A percentile compares a stretch with the other conserved stretches of the same genome.
Evolutionary conservation across 1,140 invertebrate genomes (phyloP).

Genomic region (Arion vulgaris): DNA sequence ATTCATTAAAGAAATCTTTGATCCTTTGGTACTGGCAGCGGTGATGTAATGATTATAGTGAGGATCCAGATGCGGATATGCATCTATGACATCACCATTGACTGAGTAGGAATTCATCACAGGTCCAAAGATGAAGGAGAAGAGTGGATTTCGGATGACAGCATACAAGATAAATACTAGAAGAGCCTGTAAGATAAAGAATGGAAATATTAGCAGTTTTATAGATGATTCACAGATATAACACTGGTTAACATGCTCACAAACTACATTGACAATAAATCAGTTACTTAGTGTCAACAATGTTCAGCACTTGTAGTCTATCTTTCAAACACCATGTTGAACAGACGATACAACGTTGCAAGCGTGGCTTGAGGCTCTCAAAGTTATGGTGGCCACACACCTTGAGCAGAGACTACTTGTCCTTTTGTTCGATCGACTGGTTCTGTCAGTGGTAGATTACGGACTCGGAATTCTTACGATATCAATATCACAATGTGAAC

Average conservation of each 20-base stretch:
- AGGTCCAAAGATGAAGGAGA: constrained; percentile 38
- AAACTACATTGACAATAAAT: too few relatives aligned
- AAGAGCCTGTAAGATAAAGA: constrained; percentile 54
- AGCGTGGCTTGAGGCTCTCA: too few relatives aligned
- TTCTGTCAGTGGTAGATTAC: too few relatives aligned
- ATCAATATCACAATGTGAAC: too few relatives aligned
- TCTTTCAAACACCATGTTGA: too few relatives aligned
- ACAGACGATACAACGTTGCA: too few relatives aligned
- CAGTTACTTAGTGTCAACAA: too few relatives aligned
- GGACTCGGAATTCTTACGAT: too few relatives aligned
- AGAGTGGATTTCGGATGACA: constrained; percentile 61
- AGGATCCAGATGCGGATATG: not conserved
- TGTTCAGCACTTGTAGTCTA: too few relatives aligned
- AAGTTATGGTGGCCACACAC: too few relatives aligned
- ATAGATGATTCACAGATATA: not conserved
- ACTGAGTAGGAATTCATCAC: constrained; percentile 36
- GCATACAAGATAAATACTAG: constrained; percentile 62
- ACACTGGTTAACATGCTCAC: not conserved
- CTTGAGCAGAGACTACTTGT: too few relatives aligned
- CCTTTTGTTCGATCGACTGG: too few relatives aligned
- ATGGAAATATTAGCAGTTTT: not conserved
- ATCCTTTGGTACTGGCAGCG: constrained; percentile 55
- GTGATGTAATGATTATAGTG: constrained; percentile 26
- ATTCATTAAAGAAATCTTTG: constrained; percentile 59
- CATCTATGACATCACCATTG: constrained; percentile 20